Evolutionary conservation across 2,888 invertebrate species (phyloP).

Genomic region (Venusia cambrica): DNA sequence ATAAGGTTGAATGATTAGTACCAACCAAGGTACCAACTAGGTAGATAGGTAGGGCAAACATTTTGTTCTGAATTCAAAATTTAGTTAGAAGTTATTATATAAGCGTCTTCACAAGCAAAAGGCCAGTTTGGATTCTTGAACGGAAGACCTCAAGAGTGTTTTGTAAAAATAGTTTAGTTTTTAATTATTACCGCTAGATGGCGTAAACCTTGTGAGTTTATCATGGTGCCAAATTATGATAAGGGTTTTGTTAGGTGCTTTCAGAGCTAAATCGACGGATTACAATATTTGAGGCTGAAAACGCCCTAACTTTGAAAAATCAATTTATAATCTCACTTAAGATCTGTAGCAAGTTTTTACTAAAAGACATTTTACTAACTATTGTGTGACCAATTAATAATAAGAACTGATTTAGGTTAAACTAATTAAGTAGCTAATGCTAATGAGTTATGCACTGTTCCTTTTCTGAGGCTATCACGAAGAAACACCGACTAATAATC

Average conservation of each 20-base stretch:
- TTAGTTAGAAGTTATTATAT: too few relatives aligned
- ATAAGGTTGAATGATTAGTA: too few relatives aligned
- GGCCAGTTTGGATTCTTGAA: too few relatives aligned
- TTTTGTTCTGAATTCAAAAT: too few relatives aligned
- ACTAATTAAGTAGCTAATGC: conserved; percentile 5
- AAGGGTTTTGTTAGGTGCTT: too few relatives aligned
- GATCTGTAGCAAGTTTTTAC: conserved; percentile 7
- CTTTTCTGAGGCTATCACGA: conserved; percentile 12
- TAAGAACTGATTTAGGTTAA: conserved; percentile 32
- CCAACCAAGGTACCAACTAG: too few relatives aligned
- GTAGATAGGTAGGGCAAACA: too few relatives aligned
- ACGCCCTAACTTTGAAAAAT: too few relatives aligned
- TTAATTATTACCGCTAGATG: conserved; percentile 11
- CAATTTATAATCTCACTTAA: conserved; percentile 10
- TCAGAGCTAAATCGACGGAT: too few relatives aligned
- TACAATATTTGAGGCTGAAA: too few relatives aligned
- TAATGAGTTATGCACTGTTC: conserved; percentile 7
- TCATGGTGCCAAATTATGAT: conserved; percentile 16
- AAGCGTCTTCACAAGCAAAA: too few relatives aligned
- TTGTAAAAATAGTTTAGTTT: conserved; percentile 2
- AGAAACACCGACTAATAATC: conserved; percentile 10
- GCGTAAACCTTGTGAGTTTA: background rate
- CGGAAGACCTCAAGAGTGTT: too few relatives aligned
- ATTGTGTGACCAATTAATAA: conserved; percentile 33
- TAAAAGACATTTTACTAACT: conserved; percentile 24